phyloP scores from a whole-genome alignment of 2,797 vertebrate genomes.

The Tiaroga cobitis region DNA sequence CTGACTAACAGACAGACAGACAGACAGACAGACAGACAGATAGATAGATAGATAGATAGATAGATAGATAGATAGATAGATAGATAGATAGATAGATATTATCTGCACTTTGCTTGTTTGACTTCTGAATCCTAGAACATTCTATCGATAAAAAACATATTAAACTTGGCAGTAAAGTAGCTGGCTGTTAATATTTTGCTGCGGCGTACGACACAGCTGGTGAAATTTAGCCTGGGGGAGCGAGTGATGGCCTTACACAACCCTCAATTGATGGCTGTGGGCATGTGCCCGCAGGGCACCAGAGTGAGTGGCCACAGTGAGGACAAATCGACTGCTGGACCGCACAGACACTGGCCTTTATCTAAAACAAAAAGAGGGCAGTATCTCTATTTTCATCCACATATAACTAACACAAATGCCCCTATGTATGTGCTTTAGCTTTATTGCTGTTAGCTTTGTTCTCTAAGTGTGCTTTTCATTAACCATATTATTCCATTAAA shows the following conservation, averaged over 20 bases:
- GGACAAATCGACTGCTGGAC: slow-evolving; percentile 16
- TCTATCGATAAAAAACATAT: neutral
- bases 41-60: neutral
- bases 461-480: slow-evolving; percentile 2
- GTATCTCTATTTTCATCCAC: neutral
- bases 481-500: slow-evolving; percentile 14
- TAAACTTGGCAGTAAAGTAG: slow-evolving; percentile 32
- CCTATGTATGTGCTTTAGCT: neutral
- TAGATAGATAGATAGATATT: neutral
- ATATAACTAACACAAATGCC: neutral
- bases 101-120: no score
- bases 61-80: neutral
- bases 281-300: slow-evolving; percentile 24
- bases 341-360: neutral
- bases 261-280: slow-evolving; percentile 26
- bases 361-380: neutral
- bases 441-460: slow-evolving; percentile 11
- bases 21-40: neutral
- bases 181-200: slow-evolving; percentile 15
- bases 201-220: neutral
- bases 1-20: no score
- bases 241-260: slow-evolving; percentile 29
- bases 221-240: slow-evolving; percentile 31
- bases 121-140: no score
- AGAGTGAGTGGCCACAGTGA: slow-evolving; percentile 10